Conservation (phyloP, 2,888 invertebrate genomes). For the Blera fallax region DNA sequence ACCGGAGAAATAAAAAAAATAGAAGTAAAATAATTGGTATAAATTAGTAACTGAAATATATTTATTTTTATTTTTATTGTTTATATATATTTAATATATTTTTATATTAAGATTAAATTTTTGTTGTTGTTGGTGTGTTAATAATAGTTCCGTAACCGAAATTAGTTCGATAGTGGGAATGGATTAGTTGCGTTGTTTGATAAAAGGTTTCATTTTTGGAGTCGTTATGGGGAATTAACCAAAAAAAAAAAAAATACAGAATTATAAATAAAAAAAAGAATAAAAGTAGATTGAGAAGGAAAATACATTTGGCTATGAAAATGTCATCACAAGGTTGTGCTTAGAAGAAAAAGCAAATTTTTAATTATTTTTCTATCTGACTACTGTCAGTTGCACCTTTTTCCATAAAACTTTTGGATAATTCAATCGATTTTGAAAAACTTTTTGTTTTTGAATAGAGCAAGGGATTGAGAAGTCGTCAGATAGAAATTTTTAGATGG, state of each 20-base stretch:
- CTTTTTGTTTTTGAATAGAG: too few relatives aligned
- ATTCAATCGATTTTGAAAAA: too few relatives aligned
- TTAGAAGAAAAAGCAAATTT: background rate
- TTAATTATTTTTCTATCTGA: too few relatives aligned
- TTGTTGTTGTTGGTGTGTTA: conserved; percentile 58
- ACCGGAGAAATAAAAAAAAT: conserved; percentile 67
- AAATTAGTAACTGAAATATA: conserved; percentile 68
- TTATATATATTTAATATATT: conserved; percentile 26
- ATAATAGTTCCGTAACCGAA: conserved; percentile 58
- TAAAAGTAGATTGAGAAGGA: background rate
- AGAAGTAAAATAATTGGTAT: conserved; percentile 64
- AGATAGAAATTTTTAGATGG: too few relatives aligned
- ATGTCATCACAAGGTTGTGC: conserved; percentile 13
- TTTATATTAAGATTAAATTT: conserved; percentile 28
- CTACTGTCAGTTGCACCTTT: too few relatives aligned
- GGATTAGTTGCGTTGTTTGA: conserved; percentile 59
- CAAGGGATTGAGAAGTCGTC: too few relatives aligned
- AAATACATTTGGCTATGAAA: conserved; percentile 23
- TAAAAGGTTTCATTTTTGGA: background rate
- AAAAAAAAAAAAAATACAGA: conserved; percentile 18
- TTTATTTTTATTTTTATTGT: conserved; percentile 22
- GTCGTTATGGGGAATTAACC: conserved; percentile 8
- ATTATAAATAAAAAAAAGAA: background rate
- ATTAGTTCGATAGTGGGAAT: conserved; percentile 55
- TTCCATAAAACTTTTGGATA: too few relatives aligned